Base-by-base conservation (phyloP, 2,888 invertebrate genomes). In the Peribatodes rhomboidaria region DNA sequence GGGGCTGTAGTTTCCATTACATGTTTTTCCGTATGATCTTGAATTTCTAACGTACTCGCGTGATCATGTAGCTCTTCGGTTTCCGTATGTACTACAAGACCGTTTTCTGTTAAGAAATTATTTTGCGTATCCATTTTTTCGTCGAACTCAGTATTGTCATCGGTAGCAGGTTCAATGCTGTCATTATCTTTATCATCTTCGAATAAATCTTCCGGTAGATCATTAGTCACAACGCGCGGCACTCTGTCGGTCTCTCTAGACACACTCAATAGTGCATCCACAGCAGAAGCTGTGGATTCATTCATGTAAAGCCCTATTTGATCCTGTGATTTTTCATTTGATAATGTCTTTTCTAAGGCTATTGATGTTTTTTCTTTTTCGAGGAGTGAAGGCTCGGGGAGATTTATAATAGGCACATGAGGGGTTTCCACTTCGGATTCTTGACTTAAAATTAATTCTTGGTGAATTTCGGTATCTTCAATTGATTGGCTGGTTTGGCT, bases 161-260 rank as follows among this genome's bases (percentile, higher is more conserved):
- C 50, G 2, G 20, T 44, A 1, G 16, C 13, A 31, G 35, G 7
- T 54, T 64, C 64, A 37, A 13, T 42, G 22, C 16, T 35, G 41
- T 65, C 57, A 49, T 31, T 49, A 11, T 72, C 69, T 63, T 68
- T 90, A 74, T 93, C 93, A 70, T 93, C 92, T 80, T 93, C 93
- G 73, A 92, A 92, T 67, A 93, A 80, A 72, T 92, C 90, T 78
- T 93, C 93, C 7, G 92, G 92, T 1, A 84, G 88, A 76, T 92
- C 92, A 41, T 90, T 86, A 70, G 89, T 88, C 42, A 92, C 85
- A 41, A 81, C 75, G 74, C 86, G 87, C 4, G 92, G 90, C 1
- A 92, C 91, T 76, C 90, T 80, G 65, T 93, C 92, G 44, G 88
- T 73, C 66, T 93, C 92, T 69, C 91, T 81, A 2, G 92, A 92